Base-by-base conservation (phyloP, 2,888 invertebrate species). In the Drosophila picticornis region DNA sequence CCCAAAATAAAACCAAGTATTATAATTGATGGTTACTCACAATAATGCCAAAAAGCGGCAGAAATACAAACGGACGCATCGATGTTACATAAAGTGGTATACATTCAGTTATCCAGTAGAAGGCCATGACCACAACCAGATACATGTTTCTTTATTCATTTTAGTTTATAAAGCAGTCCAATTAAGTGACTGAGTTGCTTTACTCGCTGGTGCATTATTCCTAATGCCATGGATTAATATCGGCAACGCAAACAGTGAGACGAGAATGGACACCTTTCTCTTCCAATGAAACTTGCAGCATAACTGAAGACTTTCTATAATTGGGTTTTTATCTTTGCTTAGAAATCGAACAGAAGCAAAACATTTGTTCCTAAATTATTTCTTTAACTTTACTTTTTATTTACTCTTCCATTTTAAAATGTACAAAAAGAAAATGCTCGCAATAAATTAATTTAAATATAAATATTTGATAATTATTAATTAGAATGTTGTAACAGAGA, bases 51-150 rank as follows among this genome's bases (percentile, higher is more conserved):
- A 97, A 94, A 0, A 97, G 92, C 0, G 97, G 97, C 91, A 97
- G 96, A 2, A 96, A 94, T 0, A 97, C 94, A 66, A 97, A 95
- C 0, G 97, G 97, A 64, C 97, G 94, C 91, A 97, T 94, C 0
- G 96, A 96, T 0, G 97, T 97, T 10, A 97, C 95, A 0, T 97
- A 96, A 2, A 97, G 93, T 0, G 97, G 97, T 0, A 97, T 93
- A 0, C 96, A 95, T 90, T 97, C 97, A 38, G 96, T 94, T 80
- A 97, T 96, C 97, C 97, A 97, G 91, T 94, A 97, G 29, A 96
- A 93, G 0, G 97, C 96, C 97, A 97, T 97, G 68, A 97, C 93
- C 0, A 95, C 90, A 0, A 97, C 96, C 13, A 97, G 95, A 91
- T 96, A 97, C 90, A 96, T 95, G 88, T 97, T 97, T 94, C 95